These are phyloP conservation scores for Parotocinclus haroldoi DNA, from an alignment of 2,797 vertebrate species.

Conservation along the genomic window DNA sequence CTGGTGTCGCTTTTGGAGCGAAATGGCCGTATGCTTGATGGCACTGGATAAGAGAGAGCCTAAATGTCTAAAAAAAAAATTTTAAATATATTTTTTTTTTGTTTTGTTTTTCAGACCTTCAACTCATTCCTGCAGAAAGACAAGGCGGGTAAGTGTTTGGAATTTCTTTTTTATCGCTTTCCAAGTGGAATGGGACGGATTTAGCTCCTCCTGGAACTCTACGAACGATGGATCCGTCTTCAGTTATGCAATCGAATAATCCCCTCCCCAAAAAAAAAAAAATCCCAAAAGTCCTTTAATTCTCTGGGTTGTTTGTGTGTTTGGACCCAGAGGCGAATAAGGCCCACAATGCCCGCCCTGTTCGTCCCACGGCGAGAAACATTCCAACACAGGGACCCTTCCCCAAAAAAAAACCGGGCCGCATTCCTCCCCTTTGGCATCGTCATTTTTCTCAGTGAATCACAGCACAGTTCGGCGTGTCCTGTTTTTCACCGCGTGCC, in stretches of 20 bases:
- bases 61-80: too few relatives aligned
- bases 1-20: too few relatives aligned
- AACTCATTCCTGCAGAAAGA: slow-evolving; percentile 55
- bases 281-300: slow-evolving; percentile 17
- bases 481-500: slow-evolving; percentile 9
- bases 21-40: too few relatives aligned
- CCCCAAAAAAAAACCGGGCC: slow-evolving; percentile 44
- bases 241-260: slow-evolving; percentile 57
- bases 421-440: slow-evolving; percentile 60
- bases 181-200: background rate
- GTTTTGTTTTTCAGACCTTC: slow-evolving; percentile 55
- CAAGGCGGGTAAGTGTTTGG: slow-evolving; percentile 63
- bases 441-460: background rate
- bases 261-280: slow-evolving; percentile 23
- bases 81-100: background rate
- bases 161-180: background rate
- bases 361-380: slow-evolving; percentile 69
- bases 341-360: slow-evolving; percentile 64
- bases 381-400: slow-evolving; percentile 30
- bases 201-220: background rate
- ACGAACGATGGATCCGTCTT: background rate
- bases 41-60: too few relatives aligned
- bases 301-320: slow-evolving; percentile 48
- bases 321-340: slow-evolving; percentile 50
- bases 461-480: background rate